phyloP scores from a whole-genome alignment of 2,888 invertebrate species.

The Loripinus fragilis region DNA sequence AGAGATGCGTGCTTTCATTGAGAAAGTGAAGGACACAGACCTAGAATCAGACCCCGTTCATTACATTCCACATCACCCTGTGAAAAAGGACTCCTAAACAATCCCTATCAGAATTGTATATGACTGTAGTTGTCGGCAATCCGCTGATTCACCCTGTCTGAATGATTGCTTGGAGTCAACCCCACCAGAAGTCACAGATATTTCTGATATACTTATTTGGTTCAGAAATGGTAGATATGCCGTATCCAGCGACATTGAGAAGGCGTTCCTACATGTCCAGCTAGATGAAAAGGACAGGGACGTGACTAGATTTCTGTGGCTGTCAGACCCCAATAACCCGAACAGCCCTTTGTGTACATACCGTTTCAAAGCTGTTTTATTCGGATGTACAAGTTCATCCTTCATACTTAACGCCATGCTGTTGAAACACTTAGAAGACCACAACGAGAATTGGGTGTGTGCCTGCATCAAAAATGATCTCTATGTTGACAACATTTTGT shows the following conservation, averaged over 20 bases:
- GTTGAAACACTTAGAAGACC: slow-evolving; percentile 33
- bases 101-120: slow-evolving; percentile 46
- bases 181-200: slow-evolving; percentile 35
- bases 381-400: slow-evolving; percentile 39
- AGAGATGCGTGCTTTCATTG: slow-evolving; percentile 26
- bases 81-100: slow-evolving; percentile 38
- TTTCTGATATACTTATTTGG: slow-evolving; percentile 35
- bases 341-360: slow-evolving; percentile 27
- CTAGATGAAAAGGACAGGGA: slow-evolving; percentile 36
- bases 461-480: slow-evolving; percentile 18
- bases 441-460: neutral
- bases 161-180: slow-evolving; percentile 44
- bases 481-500: slow-evolving; percentile 49
- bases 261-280: slow-evolving; percentile 41
- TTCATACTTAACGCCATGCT: slow-evolving; percentile 42
- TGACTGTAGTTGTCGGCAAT: slow-evolving; percentile 39
- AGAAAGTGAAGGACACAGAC: slow-evolving; percentile 6
- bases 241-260: slow-evolving; percentile 39
- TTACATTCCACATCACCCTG: slow-evolving; percentile 41
- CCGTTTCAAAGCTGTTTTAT: slow-evolving; percentile 31
- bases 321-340: slow-evolving; percentile 32
- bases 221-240: slow-evolving; percentile 36
- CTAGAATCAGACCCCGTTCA: slow-evolving; percentile 14
- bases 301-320: slow-evolving; percentile 45
- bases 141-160: slow-evolving; percentile 22